phyloP scores from a whole-genome alignment of 2,113 vertebrate genomes.

The Rhea pennata region DNA sequence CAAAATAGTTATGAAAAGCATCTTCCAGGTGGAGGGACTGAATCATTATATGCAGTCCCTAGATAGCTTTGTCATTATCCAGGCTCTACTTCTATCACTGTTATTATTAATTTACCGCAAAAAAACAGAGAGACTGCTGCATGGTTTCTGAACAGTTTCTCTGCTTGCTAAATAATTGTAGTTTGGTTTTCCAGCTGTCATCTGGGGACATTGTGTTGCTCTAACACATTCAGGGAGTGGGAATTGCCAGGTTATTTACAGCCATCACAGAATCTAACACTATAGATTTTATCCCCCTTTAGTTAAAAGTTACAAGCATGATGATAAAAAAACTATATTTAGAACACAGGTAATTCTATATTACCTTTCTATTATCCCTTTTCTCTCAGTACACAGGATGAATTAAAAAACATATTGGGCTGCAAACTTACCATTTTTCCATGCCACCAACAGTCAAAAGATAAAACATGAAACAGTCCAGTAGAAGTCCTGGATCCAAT shows the following conservation, averaged over 20 bases:
- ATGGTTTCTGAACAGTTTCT: background rate
- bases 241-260: background rate
- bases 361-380: background rate
- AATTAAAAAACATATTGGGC: background rate
- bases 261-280: background rate
- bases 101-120: background rate
- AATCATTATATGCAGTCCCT: background rate
- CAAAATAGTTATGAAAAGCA: background rate
- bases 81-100: background rate
- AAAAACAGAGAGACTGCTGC: background rate
- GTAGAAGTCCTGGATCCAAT: background rate
- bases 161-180: background rate
- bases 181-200: background rate
- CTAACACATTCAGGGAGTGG: background rate
- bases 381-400: background rate
- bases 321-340: background rate
- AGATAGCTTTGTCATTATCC: background rate
- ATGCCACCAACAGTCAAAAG: background rate
- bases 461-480: background rate
- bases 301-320: background rate
- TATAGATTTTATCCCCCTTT: constrained; percentile 6
- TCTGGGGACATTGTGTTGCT: background rate
- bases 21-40: background rate
- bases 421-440: constrained; percentile 7
- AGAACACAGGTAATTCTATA: background rate